phyloP scores from a whole-genome alignment of 2,888 invertebrate species.

The Digitonthophagus gazella region DNA sequence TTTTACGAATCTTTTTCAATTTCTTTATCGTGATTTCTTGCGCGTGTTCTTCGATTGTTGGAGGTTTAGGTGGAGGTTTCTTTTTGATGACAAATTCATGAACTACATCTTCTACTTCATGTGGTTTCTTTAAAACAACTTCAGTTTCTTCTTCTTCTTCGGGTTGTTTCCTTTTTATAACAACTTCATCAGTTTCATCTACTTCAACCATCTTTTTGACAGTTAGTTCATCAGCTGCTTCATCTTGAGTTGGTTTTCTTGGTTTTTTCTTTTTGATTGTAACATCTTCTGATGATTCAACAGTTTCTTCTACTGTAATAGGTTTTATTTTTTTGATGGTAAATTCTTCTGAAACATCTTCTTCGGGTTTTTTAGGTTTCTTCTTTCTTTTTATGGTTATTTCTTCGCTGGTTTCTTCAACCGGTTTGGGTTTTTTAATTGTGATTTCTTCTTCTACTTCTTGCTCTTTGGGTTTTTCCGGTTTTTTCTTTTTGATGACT shows the following conservation, averaged over 20 bases:
- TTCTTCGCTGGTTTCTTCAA: slow-evolving; percentile 45
- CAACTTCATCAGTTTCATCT: slow-evolving; percentile 35
- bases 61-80: slow-evolving; percentile 54
- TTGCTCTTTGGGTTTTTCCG: slow-evolving; percentile 33
- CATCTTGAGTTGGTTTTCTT: slow-evolving; percentile 34
- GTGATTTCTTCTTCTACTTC: slow-evolving; percentile 37
- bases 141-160: slow-evolving; percentile 45
- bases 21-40: slow-evolving; percentile 74
- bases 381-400: slow-evolving; percentile 47
- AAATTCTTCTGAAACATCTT: slow-evolving; percentile 40
- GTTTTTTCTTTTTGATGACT: slow-evolving; percentile 43
- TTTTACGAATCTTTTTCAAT: slow-evolving; percentile 65
- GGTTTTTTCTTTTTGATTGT: slow-evolving; percentile 36
- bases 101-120: slow-evolving; percentile 45
- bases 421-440: slow-evolving; percentile 50
- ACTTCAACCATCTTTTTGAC: slow-evolving; percentile 30
- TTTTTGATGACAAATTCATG: slow-evolving; percentile 58
- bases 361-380: slow-evolving; percentile 35
- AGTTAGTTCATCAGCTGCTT: slow-evolving; percentile 35
- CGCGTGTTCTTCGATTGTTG: slow-evolving; percentile 58
- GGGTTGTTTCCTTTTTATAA: slow-evolving; percentile 37
- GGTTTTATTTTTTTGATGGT: slow-evolving; percentile 26
- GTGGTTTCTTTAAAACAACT: slow-evolving; percentile 51
- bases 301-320: slow-evolving; percentile 29
- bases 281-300: slow-evolving; percentile 44